A percentile compares a stretch with the other conserved stretches of the same genome.
phyloP scores from a whole-genome alignment of 2,113 vertebrate species.

The Odocoileus virginianus region DNA sequence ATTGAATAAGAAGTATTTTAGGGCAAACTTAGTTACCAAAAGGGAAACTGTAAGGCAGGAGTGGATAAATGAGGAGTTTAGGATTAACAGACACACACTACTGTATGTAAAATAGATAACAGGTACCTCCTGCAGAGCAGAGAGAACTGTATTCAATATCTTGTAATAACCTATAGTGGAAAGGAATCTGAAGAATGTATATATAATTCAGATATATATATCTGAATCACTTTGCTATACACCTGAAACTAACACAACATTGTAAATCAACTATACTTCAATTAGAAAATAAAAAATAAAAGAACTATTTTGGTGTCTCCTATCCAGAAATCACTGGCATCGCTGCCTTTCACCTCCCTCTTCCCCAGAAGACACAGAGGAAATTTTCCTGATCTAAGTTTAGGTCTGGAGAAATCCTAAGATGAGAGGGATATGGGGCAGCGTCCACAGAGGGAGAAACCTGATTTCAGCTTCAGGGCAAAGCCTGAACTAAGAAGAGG shows the following conservation, averaged over 20 bases:
- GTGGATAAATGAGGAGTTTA: not conserved
- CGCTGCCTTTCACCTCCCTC: not conserved
- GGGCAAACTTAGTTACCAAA: not conserved
- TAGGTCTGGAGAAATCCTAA: not conserved
- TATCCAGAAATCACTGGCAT: not conserved
- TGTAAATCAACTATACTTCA: not conserved
- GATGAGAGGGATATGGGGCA: not conserved
- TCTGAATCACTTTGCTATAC: not conserved
- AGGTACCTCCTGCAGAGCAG: not conserved
- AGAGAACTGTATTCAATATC: not conserved
- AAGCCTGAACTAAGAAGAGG: not conserved
- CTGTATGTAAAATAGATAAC: not conserved
- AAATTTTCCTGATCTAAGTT: not conserved
- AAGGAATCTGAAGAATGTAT: not conserved
- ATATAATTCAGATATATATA: not conserved
- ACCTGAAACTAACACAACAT: not conserved
- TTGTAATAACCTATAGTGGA: not conserved
- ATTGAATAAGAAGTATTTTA: not conserved
- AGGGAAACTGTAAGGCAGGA: not conserved
- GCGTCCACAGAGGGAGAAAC: not conserved
- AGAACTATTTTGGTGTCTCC: not conserved
- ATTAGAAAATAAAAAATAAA: not conserved
- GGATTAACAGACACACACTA: not conserved
- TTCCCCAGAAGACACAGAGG: not conserved
- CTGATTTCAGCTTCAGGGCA: not conserved